A percentile compares a stretch with the other conserved stretches of the same genome.
phyloP scores from a whole-genome alignment of 2,113 vertebrate genomes.

The Smithornis capensis region DNA sequence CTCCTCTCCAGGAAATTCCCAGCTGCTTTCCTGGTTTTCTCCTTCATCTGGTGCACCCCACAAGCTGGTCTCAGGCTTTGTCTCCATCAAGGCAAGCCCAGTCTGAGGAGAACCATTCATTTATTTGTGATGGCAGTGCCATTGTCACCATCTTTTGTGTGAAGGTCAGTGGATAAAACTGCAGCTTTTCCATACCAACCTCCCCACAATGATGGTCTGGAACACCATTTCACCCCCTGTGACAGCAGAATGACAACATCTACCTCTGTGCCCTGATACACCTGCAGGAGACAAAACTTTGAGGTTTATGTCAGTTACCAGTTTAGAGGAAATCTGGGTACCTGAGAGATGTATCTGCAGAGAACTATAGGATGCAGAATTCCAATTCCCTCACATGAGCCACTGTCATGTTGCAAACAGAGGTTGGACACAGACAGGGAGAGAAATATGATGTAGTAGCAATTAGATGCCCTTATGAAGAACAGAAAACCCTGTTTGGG shows the following conservation, averaged over 20 bases:
- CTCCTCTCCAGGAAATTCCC: neutral
- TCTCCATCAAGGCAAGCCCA: neutral
- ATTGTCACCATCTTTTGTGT: neutral
- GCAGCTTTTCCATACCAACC: neutral
- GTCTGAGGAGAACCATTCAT: accelerated
- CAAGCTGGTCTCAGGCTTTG: neutral
- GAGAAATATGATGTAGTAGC: neutral
- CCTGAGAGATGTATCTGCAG: neutral
- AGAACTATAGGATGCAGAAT: neutral
- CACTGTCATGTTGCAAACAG: neutral
- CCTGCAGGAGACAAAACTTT: neutral
- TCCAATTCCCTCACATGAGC: neutral
- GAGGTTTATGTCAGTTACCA: neutral
- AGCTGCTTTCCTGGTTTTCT: neutral
- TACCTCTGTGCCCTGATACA: neutral
- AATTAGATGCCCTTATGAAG: neutral
- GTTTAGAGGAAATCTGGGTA: neutral
- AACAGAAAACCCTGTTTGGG: neutral
- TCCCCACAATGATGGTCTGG: neutral
- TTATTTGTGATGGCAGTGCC: neutral
- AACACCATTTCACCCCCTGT: neutral
- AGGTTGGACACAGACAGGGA: neutral
- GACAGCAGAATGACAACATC: neutral
- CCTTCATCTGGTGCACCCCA: neutral
- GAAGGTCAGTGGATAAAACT: neutral